phyloP scores from a whole-genome alignment of 2,113 vertebrate genomes.

The Mormoops blainvillei region DNA sequence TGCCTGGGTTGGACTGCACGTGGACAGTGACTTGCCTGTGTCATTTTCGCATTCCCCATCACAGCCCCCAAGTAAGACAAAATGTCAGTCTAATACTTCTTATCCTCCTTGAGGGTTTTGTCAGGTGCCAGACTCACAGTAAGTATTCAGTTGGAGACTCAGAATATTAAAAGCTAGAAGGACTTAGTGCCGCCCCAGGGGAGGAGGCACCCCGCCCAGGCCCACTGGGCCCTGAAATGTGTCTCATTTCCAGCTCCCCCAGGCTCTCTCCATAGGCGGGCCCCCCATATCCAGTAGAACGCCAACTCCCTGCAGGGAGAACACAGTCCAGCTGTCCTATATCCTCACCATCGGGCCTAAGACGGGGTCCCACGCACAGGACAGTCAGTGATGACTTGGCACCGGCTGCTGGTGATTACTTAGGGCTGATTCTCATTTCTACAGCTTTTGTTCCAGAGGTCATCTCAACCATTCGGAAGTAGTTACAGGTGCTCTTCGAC shows the following conservation, averaged over 20 bases:
- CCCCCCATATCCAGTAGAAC: neutral
- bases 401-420: neutral
- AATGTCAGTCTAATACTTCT: neutral
- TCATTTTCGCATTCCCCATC: too few relatives aligned
- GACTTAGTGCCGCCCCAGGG: accelerated
- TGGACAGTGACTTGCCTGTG: neutral
- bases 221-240: accelerated
- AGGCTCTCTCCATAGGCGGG: accelerated
- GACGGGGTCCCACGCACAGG: neutral
- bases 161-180: neutral
- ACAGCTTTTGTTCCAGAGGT: neutral
- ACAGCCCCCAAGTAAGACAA: neutral
- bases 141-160: neutral
- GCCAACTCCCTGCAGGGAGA: neutral
- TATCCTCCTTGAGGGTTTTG: neutral
- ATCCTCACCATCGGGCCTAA: accelerated
- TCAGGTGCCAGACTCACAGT: neutral
- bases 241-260: neutral
- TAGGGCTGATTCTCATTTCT: neutral
- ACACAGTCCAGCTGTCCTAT: neutral
- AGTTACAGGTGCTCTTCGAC: accelerated
- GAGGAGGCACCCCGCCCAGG: too few relatives aligned
- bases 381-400: accelerated
- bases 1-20: accelerated
- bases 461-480: neutral